Evolutionary conservation across 2,113 vertebrate species (phyloP).

Genomic region (Cranoglanis bouderius): DNA sequence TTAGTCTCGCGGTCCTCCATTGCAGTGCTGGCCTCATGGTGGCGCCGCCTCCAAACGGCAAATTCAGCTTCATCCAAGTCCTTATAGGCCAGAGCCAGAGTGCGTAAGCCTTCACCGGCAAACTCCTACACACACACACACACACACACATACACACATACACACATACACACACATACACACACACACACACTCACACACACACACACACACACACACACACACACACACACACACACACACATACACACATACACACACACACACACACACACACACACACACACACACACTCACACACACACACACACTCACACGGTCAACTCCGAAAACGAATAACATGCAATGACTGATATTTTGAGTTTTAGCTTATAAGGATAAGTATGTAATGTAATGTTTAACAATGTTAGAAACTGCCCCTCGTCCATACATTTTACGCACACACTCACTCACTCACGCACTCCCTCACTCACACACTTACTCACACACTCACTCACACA

Average conservation of each 20-base stretch:
- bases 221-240: constrained; percentile 22
- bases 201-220: constrained; percentile 51
- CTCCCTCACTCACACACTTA: neutral
- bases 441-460: neutral
- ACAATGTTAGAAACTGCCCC: neutral
- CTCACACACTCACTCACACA: neutral
- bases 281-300: constrained; percentile 1
- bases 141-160: constrained; percentile 14
- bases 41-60: constrained; percentile 76
- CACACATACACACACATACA: constrained; percentile 7
- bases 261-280: constrained; percentile 5
- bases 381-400: neutral
- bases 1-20: constrained; percentile 80
- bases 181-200: constrained; percentile 17
- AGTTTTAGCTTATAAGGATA: neutral
- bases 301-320: neutral
- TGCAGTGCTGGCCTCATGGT: constrained; percentile 79
- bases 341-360: neutral
- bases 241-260: neutral
- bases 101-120: constrained; percentile 88
- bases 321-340: neutral
- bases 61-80: constrained; percentile 78
- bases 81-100: constrained; percentile 86
- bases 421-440: neutral
- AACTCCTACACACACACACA: constrained; percentile 77